These are phyloP conservation scores for Phenganax stokvisi DNA, from an alignment of 92 coral and sea anemone species.

Conservation along the genomic window DNA sequence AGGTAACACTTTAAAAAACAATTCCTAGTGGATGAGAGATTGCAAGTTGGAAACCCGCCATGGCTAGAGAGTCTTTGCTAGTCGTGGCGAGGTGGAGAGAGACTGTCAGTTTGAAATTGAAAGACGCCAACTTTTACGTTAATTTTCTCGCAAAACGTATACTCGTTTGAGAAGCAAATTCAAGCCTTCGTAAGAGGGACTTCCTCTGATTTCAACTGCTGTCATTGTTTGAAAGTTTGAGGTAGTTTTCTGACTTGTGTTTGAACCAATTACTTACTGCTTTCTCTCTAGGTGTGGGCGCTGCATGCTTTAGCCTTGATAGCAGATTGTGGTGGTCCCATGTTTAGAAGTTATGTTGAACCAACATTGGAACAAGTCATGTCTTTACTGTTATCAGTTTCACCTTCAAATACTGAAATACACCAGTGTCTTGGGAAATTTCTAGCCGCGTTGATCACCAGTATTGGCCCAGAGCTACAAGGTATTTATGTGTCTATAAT, in stretches of 20 bases:
- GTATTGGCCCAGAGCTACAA: conserved; percentile 96
- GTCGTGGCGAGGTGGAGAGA: too few species aligned
- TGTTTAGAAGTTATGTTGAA: conserved; percentile 93
- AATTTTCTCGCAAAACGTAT: not conserved
- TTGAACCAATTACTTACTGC: not conserved
- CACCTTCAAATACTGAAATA: conserved; percentile 89
- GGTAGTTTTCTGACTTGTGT: not conserved
- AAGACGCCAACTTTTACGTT: too few species aligned
- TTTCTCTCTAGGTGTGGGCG: conserved; percentile 78
- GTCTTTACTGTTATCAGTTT: conserved; percentile 73
- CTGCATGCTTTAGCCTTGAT: conserved; percentile 90
- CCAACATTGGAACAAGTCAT: conserved; percentile 92
- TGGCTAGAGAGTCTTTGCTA: too few species aligned
- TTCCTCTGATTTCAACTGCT: too few species aligned
- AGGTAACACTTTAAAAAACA: conserved; percentile 48
- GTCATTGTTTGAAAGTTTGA: too few species aligned
- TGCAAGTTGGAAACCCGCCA: too few species aligned
- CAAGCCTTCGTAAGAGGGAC: too few species aligned
- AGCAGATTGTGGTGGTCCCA: conserved; percentile 99
- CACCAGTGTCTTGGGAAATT: conserved; percentile 97
- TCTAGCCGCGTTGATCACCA: conserved; percentile 87
- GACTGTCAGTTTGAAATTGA: too few species aligned
- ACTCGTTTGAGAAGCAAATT: not conserved
- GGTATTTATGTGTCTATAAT: conserved; percentile 41
- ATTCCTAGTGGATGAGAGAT: not conserved